These are phyloP conservation scores for Dicranocentrus wangi DNA, from an alignment of 2,888 invertebrate species.

Conservation along the genomic window DNA sequence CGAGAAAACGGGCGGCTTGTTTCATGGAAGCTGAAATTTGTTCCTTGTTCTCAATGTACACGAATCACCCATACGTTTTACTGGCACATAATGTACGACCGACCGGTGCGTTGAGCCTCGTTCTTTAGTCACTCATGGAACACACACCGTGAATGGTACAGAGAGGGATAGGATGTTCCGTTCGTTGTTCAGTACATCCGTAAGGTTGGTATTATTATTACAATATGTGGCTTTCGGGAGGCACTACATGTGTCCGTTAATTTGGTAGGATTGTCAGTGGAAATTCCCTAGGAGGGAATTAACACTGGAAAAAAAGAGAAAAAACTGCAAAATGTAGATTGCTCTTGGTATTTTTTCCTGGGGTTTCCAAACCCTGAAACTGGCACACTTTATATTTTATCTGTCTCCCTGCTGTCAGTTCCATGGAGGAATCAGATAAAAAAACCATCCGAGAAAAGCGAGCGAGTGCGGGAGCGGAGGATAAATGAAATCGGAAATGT, in stretches of 20 bases:
- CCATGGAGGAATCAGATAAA: conserved; percentile 14
- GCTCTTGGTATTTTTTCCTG: not conserved
- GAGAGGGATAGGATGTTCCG: too few species aligned
- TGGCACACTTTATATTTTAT: conserved; percentile 50
- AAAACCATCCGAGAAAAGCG: not conserved
- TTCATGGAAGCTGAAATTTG: conserved; percentile 47
- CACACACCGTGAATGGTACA: too few species aligned
- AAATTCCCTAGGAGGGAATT: conserved; percentile 65
- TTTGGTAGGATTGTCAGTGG: conserved; percentile 62
- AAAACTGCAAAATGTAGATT: conserved; percentile 27
- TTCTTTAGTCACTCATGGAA: not conserved
- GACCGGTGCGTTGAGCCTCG: too few species aligned
- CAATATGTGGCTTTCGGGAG: conserved; percentile 52
- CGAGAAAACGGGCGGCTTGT: conserved; percentile 13
- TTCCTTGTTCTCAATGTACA: conserved; percentile 9
- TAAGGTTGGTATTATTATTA: conserved; percentile 1
- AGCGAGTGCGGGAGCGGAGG: not conserved
- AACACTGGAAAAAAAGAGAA: not conserved
- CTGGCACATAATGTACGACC: conserved; percentile 4
- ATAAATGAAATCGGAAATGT: conserved; percentile 36
- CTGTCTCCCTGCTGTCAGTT: conserved; percentile 49
- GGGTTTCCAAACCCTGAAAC: not conserved
- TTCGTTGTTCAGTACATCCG: not conserved
- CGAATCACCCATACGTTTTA: conserved; percentile 54
- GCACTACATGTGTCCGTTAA: conserved; percentile 62